Evolutionary conservation across 2,888 invertebrate genomes (phyloP).

Genomic region (Eupithecia vulgata): DNA sequence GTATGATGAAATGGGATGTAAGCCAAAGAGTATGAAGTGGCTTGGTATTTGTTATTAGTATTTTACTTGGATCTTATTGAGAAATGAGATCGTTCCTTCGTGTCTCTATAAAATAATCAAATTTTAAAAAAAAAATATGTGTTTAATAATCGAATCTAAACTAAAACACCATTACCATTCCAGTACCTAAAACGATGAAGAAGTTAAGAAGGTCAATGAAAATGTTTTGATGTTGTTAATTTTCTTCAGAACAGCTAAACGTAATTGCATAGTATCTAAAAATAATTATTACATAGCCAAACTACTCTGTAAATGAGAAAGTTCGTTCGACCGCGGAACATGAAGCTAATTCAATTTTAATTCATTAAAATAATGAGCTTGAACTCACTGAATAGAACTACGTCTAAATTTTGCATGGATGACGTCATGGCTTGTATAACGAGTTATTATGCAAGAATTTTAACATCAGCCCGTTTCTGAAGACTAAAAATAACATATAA

Average conservation of each 20-base stretch:
- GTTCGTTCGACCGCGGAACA: not conserved
- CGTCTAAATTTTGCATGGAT: constrained; percentile 1
- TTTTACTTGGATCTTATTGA: not conserved
- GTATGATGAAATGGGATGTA: no score
- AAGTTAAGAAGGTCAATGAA: not conserved
- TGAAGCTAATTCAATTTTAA: constrained; percentile 3
- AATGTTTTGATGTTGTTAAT: not conserved
- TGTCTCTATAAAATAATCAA: no score
- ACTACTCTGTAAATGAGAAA: constrained; percentile 12
- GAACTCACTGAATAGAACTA: constrained; percentile 14
- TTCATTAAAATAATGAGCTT: constrained; percentile 12
- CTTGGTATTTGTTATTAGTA: not conserved
- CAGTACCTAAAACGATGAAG: not conserved
- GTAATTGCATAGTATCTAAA: not conserved
- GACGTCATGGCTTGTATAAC: not conserved
- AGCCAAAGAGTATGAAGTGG: not conserved
- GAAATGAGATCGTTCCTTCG: not conserved
- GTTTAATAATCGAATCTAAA: not conserved
- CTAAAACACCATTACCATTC: no score
- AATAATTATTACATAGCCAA: not conserved
- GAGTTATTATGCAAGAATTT: not conserved
- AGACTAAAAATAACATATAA: not conserved
- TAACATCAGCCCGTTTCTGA: not conserved
- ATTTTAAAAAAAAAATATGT: not conserved
- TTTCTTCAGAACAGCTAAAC: not conserved